Conservation (phyloP, 1,140 invertebrate species). For the Mylabris phalerata region DNA sequence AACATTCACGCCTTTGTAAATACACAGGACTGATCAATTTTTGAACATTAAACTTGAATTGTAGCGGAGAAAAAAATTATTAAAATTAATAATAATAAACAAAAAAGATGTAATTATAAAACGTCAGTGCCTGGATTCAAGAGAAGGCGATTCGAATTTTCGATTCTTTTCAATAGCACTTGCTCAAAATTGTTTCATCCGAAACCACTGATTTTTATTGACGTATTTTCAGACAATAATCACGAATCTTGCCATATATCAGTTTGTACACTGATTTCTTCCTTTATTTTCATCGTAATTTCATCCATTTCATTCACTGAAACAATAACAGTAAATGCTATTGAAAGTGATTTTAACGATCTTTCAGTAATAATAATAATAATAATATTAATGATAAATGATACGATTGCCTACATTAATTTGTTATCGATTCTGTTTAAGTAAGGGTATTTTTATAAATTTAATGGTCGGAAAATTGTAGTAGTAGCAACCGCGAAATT, state of each 20-base stretch:
- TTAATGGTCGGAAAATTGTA: too few relatives aligned
- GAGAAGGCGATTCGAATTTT: neutral
- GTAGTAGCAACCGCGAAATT: too few relatives aligned
- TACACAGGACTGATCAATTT: constrained; percentile 25
- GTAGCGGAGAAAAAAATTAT: constrained; percentile 2
- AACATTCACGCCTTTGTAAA: constrained; percentile 25
- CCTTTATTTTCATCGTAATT: neutral
- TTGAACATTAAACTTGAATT: too few relatives aligned
- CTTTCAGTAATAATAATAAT: too few relatives aligned
- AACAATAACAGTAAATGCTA: neutral
- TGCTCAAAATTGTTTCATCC: neutral
- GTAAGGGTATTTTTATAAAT: too few relatives aligned
- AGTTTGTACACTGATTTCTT: too few relatives aligned
- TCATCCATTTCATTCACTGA: neutral
- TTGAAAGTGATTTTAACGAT: neutral
- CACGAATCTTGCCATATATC: neutral
- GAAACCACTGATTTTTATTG: neutral
- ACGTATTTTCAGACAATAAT: neutral
- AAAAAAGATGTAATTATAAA: constrained; percentile 7
- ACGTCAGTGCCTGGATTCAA: constrained; percentile 30
- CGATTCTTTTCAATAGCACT: constrained; percentile 5
- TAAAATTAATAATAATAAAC: constrained; percentile 1
- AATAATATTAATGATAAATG: too few relatives aligned
- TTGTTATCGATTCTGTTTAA: too few relatives aligned
- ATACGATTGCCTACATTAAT: too few relatives aligned